Base-by-base conservation (phyloP, 2,113 vertebrate genomes). In the Oryzias celebensis region DNA sequence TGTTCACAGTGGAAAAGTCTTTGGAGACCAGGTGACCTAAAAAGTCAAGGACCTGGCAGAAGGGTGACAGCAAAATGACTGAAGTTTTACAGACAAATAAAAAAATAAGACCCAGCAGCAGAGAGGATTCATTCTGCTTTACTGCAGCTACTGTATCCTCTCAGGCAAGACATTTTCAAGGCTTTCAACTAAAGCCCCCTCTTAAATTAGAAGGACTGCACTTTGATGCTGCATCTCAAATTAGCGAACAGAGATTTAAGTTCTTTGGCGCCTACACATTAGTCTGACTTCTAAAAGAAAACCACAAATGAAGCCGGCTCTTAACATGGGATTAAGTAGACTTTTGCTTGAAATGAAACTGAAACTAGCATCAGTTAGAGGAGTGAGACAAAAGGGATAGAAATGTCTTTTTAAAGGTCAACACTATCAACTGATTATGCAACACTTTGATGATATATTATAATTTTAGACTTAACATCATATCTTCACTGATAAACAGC, bases 1-100 rank as follows among this genome's bases (percentile, higher is more conserved):
- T 75, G 61, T 68, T 24, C 57, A 63, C 54, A 36, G 77, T 87
- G 88, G 85, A 88, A 90, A 92, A 89, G 53, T 68, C 80, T 87
- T 90, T 76, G 88, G 58, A 56, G 56, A 64, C 57, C 60, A 65
- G 63, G 75, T 54, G 44, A 81, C 18, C 65, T 58, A 57, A 49
- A 70, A 55, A 45, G 56, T 77, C 3, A 7, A 50, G 46, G 62
- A 68, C 23, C 52, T 47, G 52, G 51, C 74, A 31, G 64, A 78
- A 70, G 62, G 73, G 51, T 57, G 68, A 73, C 47, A 73, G 61
- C 14, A 36, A 54, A 69, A 51, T 58, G 57, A 65, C 48, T 72
- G 1, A 70, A 57, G 61, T 42, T 63, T 63, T 43, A 61, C 58
- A 67, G 53, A 59, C 77, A 79, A 71, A 68, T 81, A 74, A 71